phyloP scores from a whole-genome alignment of 2,113 vertebrate species.

The Cairina moschata region DNA sequence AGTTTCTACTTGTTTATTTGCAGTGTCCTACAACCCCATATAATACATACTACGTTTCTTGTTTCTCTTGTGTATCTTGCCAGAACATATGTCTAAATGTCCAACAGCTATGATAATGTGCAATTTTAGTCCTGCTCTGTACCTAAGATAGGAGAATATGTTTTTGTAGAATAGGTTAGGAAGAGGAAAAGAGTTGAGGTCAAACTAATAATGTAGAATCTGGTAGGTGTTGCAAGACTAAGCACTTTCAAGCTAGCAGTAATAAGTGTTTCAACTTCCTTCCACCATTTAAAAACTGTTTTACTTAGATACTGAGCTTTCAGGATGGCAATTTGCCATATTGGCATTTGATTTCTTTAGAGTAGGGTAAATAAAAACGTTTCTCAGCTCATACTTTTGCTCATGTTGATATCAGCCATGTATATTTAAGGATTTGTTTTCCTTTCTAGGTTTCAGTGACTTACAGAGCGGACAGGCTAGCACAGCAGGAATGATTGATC shows the following conservation, averaged over 20 bases:
- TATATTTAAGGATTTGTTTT: background rate
- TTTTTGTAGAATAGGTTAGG: background rate
- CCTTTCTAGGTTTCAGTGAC: background rate
- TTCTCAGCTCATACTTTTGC: background rate
- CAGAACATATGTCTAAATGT: background rate
- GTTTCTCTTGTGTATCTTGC: background rate
- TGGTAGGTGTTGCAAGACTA: background rate
- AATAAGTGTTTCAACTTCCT: background rate
- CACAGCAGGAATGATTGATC: background rate
- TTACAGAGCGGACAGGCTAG: background rate
- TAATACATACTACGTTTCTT: background rate
- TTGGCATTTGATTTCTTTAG: accelerated
- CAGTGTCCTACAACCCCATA: background rate
- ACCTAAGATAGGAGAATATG: background rate
- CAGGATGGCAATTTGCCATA: background rate
- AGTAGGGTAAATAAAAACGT: background rate
- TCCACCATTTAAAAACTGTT: background rate
- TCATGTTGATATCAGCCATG: accelerated
- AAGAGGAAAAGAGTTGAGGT: background rate
- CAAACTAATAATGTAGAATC: background rate
- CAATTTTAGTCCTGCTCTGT: background rate
- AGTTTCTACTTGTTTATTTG: background rate
- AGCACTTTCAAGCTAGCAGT: background rate
- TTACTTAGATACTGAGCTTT: background rate
- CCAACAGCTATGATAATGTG: background rate